Base-by-base conservation (phyloP, 2,888 invertebrate species). In the Carterocephalus palaemon region DNA sequence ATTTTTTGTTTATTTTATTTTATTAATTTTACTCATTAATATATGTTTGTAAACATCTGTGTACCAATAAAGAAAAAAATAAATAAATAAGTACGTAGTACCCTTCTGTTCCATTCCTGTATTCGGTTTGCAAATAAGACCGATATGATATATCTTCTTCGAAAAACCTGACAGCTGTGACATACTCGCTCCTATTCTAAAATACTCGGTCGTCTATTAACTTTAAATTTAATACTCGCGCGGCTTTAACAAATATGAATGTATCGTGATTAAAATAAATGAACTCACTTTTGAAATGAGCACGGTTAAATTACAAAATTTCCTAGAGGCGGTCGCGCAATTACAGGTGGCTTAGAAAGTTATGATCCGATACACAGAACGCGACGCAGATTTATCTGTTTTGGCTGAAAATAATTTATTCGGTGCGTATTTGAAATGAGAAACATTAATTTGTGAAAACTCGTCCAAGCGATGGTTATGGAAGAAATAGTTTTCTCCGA, bases 301-400 rank as follows among this genome's bases (percentile, higher is more conserved):
- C 46, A 48, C 56, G 48, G 50, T 57, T 57, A 63, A 70, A 72
- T 73, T 68, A 64, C 59, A 67, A 69, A 69, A 67, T 64, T 64
- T 63, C 53, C 55, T 46, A 56, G 52, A 60, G 60, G 54, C 61
- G 60, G 63, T 59, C 64, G 62, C 62, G 61, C 70, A 76, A 77
- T 79, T 78, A 77, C 70, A 71, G 68, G 62, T 68, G 68, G 73
- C 69, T 80, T 74, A 67, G 52, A 61, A 75, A 80, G 74, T 81
- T 80, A 74, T 77, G 72, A 77, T 70, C 67, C 66, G 52, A 57
- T 57, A 60, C 47, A 55, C 56, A 56, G 53, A 51, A 53, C 57
- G 52, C 62, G 73, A 77, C 75, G 59, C 52, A 58, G 73, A 81
- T 75, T 76, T 75, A 80, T 75, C 62, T 73, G 59, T 53, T 59